Conservation (phyloP, 2,797 vertebrate species). For the Mormyrops attenuatus region DNA sequence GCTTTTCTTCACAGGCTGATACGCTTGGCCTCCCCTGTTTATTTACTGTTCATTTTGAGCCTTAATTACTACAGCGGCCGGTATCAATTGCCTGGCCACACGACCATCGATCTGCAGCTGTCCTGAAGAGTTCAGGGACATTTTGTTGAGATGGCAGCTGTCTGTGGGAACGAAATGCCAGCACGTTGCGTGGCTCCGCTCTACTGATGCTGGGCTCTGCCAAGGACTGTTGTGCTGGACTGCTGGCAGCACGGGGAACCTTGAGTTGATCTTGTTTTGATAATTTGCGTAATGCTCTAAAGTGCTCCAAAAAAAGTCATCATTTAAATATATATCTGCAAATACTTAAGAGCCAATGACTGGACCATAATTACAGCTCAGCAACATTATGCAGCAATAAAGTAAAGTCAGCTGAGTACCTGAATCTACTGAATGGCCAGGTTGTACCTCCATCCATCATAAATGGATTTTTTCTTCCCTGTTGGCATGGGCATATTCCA, state of each 20-base stretch:
- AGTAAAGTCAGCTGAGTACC: not conserved
- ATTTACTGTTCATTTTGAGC: constrained; percentile 50
- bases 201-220: not conserved
- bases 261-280: constrained; percentile 4
- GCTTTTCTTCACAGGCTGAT: constrained; percentile 24
- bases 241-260: not conserved
- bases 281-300: not conserved
- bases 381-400: not conserved
- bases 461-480: not conserved
- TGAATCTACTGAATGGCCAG: not conserved
- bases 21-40: constrained; percentile 42
- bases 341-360: not conserved
- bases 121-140: constrained; percentile 42
- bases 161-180: not conserved
- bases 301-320: not conserved
- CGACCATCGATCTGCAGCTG: constrained; percentile 46
- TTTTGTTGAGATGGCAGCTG: constrained; percentile 38
- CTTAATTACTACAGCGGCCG: constrained; percentile 49
- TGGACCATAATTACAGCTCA: too few species aligned
- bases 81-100: constrained; percentile 47
- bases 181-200: not conserved
- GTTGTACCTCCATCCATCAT: not conserved
- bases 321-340: not conserved
- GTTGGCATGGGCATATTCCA: not conserved
- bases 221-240: not conserved